A percentile compares a stretch with the other conserved stretches of the same genome.
Conservation (phyloP, 2,888 invertebrate genomes). For the Drosophila meridionalis region DNA sequence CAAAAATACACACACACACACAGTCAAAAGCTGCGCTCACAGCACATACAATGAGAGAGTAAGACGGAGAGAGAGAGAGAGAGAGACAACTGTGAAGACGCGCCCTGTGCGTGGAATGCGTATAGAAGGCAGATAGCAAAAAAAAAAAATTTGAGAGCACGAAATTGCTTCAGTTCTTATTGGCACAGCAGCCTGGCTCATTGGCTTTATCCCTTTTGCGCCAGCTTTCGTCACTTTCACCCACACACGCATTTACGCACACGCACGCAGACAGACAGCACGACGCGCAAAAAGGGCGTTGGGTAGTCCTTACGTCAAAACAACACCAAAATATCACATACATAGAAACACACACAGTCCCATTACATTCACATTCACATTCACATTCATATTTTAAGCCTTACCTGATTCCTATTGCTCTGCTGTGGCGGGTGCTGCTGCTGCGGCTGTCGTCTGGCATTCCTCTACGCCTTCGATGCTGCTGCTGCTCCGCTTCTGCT, state of each 20-base stretch:
- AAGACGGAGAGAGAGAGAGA: background rate
- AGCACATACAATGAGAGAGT: slow-evolving; percentile 10
- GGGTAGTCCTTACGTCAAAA: slow-evolving; percentile 57
- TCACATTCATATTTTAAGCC: slow-evolving; percentile 44
- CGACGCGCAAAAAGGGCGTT: slow-evolving; percentile 74
- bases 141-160: slow-evolving; percentile 18
- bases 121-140: slow-evolving; percentile 16
- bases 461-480: slow-evolving; percentile 57
- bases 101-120: slow-evolving; percentile 35
- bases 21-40: slow-evolving; percentile 4
- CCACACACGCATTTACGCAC: slow-evolving; percentile 40
- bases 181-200: slow-evolving; percentile 24
- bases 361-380: slow-evolving; percentile 4
- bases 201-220: slow-evolving; percentile 60
- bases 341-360: slow-evolving; percentile 9
- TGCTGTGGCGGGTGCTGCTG: slow-evolving; percentile 48
- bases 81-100: slow-evolving; percentile 28
- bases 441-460: slow-evolving; percentile 50
- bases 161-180: slow-evolving; percentile 40
- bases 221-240: slow-evolving; percentile 70
- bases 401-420: slow-evolving; percentile 62
- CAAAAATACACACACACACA: slow-evolving; percentile 19
- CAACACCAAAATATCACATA: slow-evolving; percentile 30
- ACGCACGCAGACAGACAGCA: slow-evolving; percentile 61
- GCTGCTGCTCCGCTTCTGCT: slow-evolving; percentile 36